Conservation (phyloP, 2,888 invertebrate species). For the Cantharis rufa region DNA sequence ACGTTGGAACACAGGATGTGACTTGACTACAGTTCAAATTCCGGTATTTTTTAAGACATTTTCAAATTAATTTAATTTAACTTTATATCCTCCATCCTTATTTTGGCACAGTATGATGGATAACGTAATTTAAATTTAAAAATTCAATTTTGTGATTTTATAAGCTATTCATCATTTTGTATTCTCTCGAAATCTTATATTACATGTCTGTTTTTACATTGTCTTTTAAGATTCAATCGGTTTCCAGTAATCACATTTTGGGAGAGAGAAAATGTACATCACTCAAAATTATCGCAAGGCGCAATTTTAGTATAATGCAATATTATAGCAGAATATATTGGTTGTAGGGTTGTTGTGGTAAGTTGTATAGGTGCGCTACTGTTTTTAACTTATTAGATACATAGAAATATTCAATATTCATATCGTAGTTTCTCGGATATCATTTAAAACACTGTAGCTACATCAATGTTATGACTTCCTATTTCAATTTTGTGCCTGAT, state of each 20-base stretch:
- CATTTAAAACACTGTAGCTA: not conserved
- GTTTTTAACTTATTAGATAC: not conserved
- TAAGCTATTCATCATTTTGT: not conserved
- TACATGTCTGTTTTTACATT: not conserved
- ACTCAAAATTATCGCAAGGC: not conserved
- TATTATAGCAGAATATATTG: not conserved
- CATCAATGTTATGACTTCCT: not conserved
- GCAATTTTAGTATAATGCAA: not conserved
- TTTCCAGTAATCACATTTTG: not conserved
- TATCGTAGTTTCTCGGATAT: not conserved
- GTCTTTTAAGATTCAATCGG: not conserved
- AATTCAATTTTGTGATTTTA: not conserved
- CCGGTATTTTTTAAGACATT: not conserved
- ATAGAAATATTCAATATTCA: not conserved
- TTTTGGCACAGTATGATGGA: not conserved
- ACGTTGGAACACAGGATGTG: constrained; percentile 42
- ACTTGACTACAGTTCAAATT: constrained; percentile 41
- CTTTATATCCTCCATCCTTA: not conserved
- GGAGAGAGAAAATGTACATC: not conserved
- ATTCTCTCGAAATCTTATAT: not conserved
- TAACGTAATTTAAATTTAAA: not conserved
- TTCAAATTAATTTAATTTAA: constrained; percentile 3
- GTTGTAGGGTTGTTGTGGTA: not conserved
- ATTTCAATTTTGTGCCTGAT: not conserved
- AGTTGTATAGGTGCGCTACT: too few species aligned